Base-by-base conservation (phyloP, 2,797 vertebrate species). In the Coregonus ussuriensis region DNA sequence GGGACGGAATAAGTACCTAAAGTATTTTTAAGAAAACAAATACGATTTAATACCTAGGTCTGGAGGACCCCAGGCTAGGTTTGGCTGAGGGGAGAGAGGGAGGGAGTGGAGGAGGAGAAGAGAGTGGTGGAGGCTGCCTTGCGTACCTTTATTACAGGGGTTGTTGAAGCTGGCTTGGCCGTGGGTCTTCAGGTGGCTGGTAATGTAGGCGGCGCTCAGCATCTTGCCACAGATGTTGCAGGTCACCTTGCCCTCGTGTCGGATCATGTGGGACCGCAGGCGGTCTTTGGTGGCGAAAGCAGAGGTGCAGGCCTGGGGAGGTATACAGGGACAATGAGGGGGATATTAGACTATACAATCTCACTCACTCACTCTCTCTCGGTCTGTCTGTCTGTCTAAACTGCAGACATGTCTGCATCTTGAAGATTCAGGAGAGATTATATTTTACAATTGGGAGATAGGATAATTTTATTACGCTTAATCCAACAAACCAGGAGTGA, bases 271-370 rank as follows among this genome's bases (percentile, higher is more conserved):
- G 82, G 97, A 98, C 90, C 97, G 96, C 86, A 98, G 95, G 80
- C 97, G 96, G 94, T 98, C 97, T 98, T 99, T 99, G 95, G 97
- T 98, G 93, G 97, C 97, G 84, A 99, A 98, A 90, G 97, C 97
- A 79, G 97, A 97, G 86, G 96, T 97, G 92, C 97, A 99, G 63
- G 97, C 97, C 97, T 99, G 85, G 63, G 84, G 21, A 13, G 13
- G 70, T 56, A 18, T 33, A 35, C 14, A 35, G 66, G 31, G 33
- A 67, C 59, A 63, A 25, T 21, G 25, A 13, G 3, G 1, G 29
- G 63, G 63, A 14, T 25, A 25, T 9, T 9, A 31, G 11, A 21
- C 13, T 4, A 47, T 47, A 47, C 41, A 47, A 0, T 0, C 41
- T 47, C 41, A 47, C 41, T 47, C 9, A 47, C 11, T 47, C 1